Evolutionary conservation across 2,113 vertebrate genomes (phyloP).

Genomic region (Synodontis membranacea): DNA sequence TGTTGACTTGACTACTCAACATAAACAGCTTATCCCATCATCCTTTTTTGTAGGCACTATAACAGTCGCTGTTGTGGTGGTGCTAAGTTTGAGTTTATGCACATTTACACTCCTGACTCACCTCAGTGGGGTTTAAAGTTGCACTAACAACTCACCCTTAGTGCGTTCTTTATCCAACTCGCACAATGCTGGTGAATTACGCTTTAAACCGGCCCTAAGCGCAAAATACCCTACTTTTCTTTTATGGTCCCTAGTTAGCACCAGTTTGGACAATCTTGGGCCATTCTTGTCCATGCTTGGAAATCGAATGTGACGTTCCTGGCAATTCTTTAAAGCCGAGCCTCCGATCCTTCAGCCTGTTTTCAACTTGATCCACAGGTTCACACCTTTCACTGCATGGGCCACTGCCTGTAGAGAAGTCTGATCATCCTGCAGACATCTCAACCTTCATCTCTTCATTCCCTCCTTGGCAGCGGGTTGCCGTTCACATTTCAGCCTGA

Average conservation of each 20-base stretch:
- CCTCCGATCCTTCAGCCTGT: neutral
- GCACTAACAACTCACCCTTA: constrained; percentile 23
- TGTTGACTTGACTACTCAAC: constrained; percentile 7
- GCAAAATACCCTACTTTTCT: constrained; percentile 15
- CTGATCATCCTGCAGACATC: neutral
- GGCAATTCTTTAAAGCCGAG: neutral
- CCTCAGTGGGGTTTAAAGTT: neutral
- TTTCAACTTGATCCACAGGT: neutral
- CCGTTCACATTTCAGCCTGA: neutral
- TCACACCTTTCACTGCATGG: neutral
- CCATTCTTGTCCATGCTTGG: neutral
- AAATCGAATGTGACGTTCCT: neutral
- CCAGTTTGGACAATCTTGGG: neutral
- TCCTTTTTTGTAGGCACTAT: neutral
- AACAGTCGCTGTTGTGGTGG: neutral
- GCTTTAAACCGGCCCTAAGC: constrained; percentile 22
- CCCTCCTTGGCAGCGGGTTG: neutral
- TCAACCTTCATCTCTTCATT: constrained; percentile 2
- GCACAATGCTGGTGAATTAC: constrained; percentile 4
- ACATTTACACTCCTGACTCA: constrained; percentile 21
- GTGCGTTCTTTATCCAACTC: constrained; percentile 31
- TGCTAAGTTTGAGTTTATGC: constrained; percentile 25
- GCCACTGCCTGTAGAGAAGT: neutral
- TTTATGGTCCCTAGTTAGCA: neutral
- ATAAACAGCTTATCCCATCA: neutral